Evolutionary conservation across 2,113 vertebrate genomes (phyloP).

Genomic region (Oreochromis tanganicae): DNA sequence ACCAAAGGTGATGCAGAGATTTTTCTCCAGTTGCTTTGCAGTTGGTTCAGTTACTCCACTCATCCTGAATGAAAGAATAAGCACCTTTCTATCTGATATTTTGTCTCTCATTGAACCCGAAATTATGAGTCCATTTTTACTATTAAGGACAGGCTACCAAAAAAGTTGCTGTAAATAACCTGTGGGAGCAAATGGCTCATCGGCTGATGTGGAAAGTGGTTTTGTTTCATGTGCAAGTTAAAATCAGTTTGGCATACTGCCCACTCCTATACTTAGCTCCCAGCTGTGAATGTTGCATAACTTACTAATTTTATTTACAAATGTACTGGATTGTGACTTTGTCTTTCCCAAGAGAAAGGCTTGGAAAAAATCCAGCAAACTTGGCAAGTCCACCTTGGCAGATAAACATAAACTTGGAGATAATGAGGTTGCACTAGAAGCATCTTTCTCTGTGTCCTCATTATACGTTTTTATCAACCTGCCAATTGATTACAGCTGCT

Average conservation of each 20-base stretch:
- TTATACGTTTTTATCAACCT: constrained; percentile 45
- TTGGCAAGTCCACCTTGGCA: constrained; percentile 27
- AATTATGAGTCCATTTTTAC: not conserved
- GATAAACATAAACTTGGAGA: constrained; percentile 29
- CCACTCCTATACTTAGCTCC: not conserved
- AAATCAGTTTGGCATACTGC: not conserved
- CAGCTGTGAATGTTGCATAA: not conserved
- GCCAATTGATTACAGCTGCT: constrained; percentile 41
- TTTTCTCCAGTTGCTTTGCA: not conserved
- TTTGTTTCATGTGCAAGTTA: not conserved
- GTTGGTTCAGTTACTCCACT: not conserved
- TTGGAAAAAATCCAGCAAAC: not conserved
- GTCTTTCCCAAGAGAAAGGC: constrained; percentile 1
- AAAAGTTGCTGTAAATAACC: not conserved
- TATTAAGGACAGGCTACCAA: not conserved
- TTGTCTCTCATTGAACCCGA: not conserved
- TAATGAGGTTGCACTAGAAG: constrained; percentile 48
- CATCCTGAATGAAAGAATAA: not conserved
- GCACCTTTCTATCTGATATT: not conserved
- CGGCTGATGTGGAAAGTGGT: not conserved
- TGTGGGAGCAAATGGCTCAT: not conserved
- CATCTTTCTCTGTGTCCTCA: constrained; percentile 38
- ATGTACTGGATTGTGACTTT: not conserved
- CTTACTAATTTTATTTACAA: not conserved
- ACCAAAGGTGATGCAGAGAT: not conserved